Evolutionary conservation across 2,888 invertebrate genomes (phyloP).

Genomic region (Tipula unca): DNA sequence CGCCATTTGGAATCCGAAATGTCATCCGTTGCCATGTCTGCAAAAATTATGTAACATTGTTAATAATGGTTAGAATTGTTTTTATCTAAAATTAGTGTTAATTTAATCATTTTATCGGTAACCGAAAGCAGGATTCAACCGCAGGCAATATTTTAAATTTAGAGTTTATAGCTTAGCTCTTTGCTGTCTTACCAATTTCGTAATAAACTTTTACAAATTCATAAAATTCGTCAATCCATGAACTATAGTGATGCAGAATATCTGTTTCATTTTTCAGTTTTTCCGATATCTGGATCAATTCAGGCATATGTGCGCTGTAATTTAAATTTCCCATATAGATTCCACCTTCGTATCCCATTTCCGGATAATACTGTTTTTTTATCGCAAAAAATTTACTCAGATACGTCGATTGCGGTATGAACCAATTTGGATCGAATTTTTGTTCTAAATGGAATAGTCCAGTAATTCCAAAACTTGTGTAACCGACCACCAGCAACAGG

Average conservation of each 20-base stretch:
- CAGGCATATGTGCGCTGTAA: slow-evolving; percentile 52
- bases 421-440: slow-evolving; percentile 72
- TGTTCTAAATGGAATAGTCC: slow-evolving; percentile 59
- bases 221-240: slow-evolving; percentile 60
- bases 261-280: slow-evolving; percentile 46
- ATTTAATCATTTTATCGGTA: too few relatives aligned
- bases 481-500: slow-evolving; percentile 49
- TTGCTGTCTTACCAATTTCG: slow-evolving; percentile 42
- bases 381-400: slow-evolving; percentile 51
- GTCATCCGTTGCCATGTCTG: slow-evolving; percentile 43
- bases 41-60: slow-evolving; percentile 23
- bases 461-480: slow-evolving; percentile 53
- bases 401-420: slow-evolving; percentile 62
- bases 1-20: slow-evolving; percentile 50
- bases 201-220: slow-evolving; percentile 52
- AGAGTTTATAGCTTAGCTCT: not conserved
- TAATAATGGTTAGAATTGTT: not conserved
- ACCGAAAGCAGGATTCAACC: too few relatives aligned
- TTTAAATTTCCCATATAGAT: slow-evolving; percentile 59
- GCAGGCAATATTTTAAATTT: too few relatives aligned
- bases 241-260: slow-evolving; percentile 46
- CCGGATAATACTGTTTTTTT: slow-evolving; percentile 55
- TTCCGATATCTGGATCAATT: slow-evolving; percentile 48
- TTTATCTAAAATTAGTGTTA: too few relatives aligned
- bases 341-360: slow-evolving; percentile 52